Conservation (phyloP, 2,113 vertebrate genomes). For the Pseudonaja textilis region DNA sequence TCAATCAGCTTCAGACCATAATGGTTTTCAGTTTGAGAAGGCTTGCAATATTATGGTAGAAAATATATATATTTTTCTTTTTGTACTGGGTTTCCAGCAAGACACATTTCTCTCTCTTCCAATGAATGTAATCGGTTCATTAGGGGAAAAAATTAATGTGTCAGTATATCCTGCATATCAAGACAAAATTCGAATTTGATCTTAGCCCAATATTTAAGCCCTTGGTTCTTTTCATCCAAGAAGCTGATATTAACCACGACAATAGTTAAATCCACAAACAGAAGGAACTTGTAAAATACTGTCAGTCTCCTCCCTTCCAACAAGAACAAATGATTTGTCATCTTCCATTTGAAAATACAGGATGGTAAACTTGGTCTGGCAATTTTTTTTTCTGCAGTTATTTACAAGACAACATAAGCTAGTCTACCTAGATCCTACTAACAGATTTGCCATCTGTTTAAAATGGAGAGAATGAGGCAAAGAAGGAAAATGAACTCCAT, state of each 20-base stretch:
- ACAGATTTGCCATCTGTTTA: conserved; percentile 37
- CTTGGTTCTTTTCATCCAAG: neutral
- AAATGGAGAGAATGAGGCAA: conserved; percentile 13
- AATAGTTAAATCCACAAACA: neutral
- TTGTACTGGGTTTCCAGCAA: neutral
- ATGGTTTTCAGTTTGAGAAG: neutral
- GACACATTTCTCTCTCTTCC: neutral
- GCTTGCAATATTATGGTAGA: neutral
- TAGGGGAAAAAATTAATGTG: neutral
- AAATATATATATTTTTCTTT: too few species aligned
- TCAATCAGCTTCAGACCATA: neutral
- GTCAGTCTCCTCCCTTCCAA: neutral
- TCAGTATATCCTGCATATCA: neutral
- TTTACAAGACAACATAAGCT: conserved; percentile 3
- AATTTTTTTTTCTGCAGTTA: neutral
- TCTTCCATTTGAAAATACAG: neutral
- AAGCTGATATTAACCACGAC: neutral
- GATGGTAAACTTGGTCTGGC: neutral
- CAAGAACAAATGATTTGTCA: neutral
- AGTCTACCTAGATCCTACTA: conserved; percentile 13
- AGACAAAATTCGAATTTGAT: neutral
- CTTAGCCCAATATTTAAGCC: neutral
- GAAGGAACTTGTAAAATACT: neutral
- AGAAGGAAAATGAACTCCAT: conserved; percentile 34
- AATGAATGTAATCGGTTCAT: neutral